Evolutionary conservation across 2,113 vertebrate species (phyloP).

Genomic region (Procapra przewalskii): DNA sequence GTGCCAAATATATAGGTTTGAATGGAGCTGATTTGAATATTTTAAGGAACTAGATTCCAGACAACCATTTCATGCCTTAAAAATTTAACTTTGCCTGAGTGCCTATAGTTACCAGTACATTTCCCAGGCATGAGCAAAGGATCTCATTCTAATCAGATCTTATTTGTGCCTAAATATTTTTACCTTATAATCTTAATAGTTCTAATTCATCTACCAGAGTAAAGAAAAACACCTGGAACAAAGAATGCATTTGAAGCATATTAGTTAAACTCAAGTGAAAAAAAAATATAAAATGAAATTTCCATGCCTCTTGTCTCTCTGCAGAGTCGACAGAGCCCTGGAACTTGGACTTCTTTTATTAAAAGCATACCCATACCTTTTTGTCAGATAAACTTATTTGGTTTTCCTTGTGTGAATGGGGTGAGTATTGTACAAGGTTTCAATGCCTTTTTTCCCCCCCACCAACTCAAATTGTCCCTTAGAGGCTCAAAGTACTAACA

Average conservation of each 20-base stretch:
- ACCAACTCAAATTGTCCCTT: constrained; percentile 25
- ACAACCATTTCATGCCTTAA: neutral
- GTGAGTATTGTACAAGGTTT: constrained; percentile 19
- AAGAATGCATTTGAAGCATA: neutral
- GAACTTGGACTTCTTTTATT: neutral
- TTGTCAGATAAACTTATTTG: constrained; percentile 42
- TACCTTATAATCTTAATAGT: neutral
- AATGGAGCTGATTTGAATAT: neutral
- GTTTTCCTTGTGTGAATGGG: constrained; percentile 47
- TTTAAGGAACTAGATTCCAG: neutral
- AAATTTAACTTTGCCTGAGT: neutral
- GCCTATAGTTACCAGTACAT: neutral
- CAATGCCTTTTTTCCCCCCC: neutral
- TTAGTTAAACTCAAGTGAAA: constrained; percentile 2
- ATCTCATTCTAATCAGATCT: neutral
- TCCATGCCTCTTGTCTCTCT: neutral
- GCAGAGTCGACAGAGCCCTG: neutral
- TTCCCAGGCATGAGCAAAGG: neutral
- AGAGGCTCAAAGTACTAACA: constrained; percentile 45
- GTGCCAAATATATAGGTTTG: neutral
- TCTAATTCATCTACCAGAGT: neutral
- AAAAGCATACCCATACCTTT: neutral
- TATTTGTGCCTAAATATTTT: neutral
- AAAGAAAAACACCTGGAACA: neutral
- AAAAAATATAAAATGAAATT: neutral